Base-by-base conservation (phyloP, 2,888 invertebrate genomes). In the Lasius fuliginosus region DNA sequence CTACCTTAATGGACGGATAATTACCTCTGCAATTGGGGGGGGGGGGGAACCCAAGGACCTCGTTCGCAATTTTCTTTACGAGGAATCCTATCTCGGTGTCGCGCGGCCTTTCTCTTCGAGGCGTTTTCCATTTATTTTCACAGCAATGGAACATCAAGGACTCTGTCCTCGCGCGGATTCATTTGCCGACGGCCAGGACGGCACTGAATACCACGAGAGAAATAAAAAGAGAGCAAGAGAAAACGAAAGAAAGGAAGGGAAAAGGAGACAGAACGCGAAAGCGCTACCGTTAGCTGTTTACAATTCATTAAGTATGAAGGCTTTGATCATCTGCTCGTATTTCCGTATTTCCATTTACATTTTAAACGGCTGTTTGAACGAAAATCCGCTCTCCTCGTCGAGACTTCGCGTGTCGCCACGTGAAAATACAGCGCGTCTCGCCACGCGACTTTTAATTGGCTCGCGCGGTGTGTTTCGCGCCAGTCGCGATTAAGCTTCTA, bases 301-400 rank as follows among this genome's bases (percentile, higher is more conserved):
- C 93, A 91, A 92, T 93, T 92, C 92, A 93, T 93, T 93, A 92
- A 89, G 90, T 88, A 88, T 88, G 88, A 86, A 82, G 87, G 90
- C 91, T 93, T 92, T 91, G 91, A 93, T 92, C 89, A 91, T 92
- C 91, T 90, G 90, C 86, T 87, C 85, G 62, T 87, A 49, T 86
- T 84, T 77, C 85, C 87, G 88, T 36, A 36, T 89, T 90, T 33
- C 49, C 68, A 33, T 40, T 68, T 58, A 8, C 18, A 23, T 11
- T 60, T 75, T 84, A 81, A 81, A 68, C 84, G 74, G 85, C 83
- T 89, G 85, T 89, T 91, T 87, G 85, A 86, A 86, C 82, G 84
- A 64, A 85, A 73, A 89, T 84, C 33, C 36, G 65, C 73, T 53
- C 33, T 40, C 12, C 9, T 75, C 36, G n/a, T 1, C n/a, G 49